Evolutionary conservation across 1,140 invertebrate species (phyloP), one percentile per base, ranked within the genome.

Genomic region (Pseudomyrmex gracilis): DNA sequence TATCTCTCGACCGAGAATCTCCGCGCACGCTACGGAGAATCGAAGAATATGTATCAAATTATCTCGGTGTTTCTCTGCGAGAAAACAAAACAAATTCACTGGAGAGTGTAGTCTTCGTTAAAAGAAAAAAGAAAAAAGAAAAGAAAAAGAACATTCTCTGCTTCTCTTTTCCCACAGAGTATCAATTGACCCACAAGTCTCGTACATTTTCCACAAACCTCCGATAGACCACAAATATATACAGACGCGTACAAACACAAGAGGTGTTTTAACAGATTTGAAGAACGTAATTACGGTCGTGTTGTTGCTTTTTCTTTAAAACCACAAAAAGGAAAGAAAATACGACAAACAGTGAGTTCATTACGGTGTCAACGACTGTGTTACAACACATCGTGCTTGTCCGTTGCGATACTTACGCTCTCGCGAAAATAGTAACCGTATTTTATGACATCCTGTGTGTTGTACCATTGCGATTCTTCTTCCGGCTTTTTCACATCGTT

Each of bases 391-490:
- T 55, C 61, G 53, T 51, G 5, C 22, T 66, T 77, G 34, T 34
- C 34, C 61, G 49, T 77, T 77, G 47, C 45, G 24, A 77, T 77
- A 76, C 66, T 77, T 67, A 77, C 13, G 67, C 47, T n/a, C 73
- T 67, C 49, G 61, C 45, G 73, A 77, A 77, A 77, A 77, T 64
- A 24, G 73, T 77, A 66, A 61, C 12, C 47, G 24, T 77, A 53
- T 47, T 77, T 77, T 77, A 77, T 64, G 64, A 47, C 73, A 76
- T 66, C 49, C 61, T 49, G 13, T 22, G 13, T 22, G 67, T 34
- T 34, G 61, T 55, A 10, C 12, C 49, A n/a, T 67, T 47, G 61
- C 17, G 24, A 77, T 77, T 67, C 24, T 20, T 67, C 45, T 66
- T 66, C 49, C 51, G 17, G n/a, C 12, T 74, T 47, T 45, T 63